These are phyloP conservation scores for Pangasius larnaudii DNA, from an alignment of 2,797 vertebrate species.

Conservation along the genomic window DNA sequence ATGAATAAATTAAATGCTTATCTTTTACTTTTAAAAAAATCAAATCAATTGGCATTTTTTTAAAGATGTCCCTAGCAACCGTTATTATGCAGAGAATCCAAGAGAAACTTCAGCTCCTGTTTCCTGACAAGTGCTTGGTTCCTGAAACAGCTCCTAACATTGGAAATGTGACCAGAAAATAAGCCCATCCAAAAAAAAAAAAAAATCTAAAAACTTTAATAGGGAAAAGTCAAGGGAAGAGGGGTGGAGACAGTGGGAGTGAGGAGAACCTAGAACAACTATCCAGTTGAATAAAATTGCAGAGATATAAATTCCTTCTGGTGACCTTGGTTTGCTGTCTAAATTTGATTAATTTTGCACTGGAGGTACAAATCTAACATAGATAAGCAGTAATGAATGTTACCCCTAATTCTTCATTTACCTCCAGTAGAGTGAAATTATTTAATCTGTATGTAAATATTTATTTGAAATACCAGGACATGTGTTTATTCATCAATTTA, in stretches of 20 bases:
- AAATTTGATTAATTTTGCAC: neutral
- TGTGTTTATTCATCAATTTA: neutral
- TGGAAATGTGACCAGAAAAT: neutral
- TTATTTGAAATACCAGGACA: neutral
- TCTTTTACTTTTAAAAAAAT: neutral
- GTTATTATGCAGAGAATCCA: neutral
- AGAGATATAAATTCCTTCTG: neutral
- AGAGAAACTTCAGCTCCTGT: too few species aligned
- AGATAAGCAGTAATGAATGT: neutral
- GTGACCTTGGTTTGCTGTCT: neutral
- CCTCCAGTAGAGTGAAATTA: neutral
- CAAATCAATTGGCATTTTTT: neutral
- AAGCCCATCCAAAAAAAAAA: neutral
- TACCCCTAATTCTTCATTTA: neutral
- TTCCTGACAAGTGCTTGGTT: neutral
- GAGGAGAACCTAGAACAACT: neutral
- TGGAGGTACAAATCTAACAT: neutral
- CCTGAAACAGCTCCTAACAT: too few species aligned
- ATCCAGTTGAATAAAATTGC: neutral
- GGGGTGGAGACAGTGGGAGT: neutral
- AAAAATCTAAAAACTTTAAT: neutral
- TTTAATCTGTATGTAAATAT: neutral
- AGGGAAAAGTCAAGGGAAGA: neutral
- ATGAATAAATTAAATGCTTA: neutral
- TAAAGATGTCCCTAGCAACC: neutral